phyloP scores from a whole-genome alignment of 2,888 invertebrate species.

The Apodemia zela region DNA sequence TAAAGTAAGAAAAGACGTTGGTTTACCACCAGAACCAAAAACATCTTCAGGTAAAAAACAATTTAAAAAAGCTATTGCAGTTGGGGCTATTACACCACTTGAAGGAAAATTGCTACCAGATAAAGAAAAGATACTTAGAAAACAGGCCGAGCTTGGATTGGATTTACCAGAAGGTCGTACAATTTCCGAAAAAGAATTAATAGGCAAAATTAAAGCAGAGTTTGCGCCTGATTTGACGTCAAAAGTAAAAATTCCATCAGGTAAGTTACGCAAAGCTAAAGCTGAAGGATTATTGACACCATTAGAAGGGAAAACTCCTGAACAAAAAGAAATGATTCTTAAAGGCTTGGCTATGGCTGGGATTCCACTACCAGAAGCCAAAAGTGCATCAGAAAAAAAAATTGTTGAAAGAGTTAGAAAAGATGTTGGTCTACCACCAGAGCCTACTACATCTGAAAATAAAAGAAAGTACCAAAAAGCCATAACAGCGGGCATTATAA shows the following conservation, averaged over 20 bases:
- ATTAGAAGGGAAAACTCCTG: conserved; percentile 30
- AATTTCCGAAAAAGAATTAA: conserved; percentile 31
- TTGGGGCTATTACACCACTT: conserved; percentile 28
- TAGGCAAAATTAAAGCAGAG: conserved; percentile 29
- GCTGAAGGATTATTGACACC: conserved; percentile 35
- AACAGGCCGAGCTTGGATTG: conserved; percentile 26
- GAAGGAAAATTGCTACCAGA: conserved; percentile 30
- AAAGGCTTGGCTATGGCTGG: conserved; percentile 26
- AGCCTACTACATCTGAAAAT: too few species aligned
- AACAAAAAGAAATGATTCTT: conserved; percentile 30
- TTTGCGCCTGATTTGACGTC: not conserved
- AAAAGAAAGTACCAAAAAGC: too few species aligned
- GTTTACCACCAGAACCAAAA: conserved; percentile 31
- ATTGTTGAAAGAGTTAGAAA: too few species aligned
- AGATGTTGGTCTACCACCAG: too few species aligned
- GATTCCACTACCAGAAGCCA: conserved; percentile 28
- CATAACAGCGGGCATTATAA: too few species aligned
- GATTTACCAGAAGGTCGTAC: conserved; percentile 31
- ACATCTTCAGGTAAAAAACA: conserved; percentile 26
- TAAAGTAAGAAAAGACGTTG: conserved; percentile 27
- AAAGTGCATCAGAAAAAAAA: conserved; percentile 27
- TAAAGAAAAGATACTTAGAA: conserved; percentile 31
- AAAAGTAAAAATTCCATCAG: conserved; percentile 22
- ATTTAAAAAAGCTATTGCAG: conserved; percentile 27
- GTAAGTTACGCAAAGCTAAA: conserved; percentile 34